Evolutionary conservation across 2,113 vertebrate genomes (phyloP).

Genomic region (Blennius ocellaris): DNA sequence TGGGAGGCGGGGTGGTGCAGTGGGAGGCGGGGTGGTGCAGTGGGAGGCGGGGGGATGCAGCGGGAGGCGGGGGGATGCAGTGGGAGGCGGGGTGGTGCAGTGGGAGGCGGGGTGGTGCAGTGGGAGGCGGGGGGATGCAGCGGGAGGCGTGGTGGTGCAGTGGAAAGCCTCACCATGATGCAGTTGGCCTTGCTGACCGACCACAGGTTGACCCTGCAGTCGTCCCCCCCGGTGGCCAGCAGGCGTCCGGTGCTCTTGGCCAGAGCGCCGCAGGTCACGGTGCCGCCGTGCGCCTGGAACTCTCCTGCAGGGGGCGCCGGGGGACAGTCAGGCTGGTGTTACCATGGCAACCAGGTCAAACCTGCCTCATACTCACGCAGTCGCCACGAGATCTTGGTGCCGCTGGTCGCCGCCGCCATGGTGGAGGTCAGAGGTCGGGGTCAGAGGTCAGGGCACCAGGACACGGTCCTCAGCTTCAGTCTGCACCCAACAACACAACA

Average conservation of each 20-base stretch:
- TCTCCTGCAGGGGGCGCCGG: conserved; percentile 83
- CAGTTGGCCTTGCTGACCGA: conserved; percentile 97
- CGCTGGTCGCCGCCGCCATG: conserved; percentile 87
- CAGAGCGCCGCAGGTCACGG: conserved; percentile 90
- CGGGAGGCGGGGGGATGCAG: too few relatives aligned
- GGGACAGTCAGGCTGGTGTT: background rate
- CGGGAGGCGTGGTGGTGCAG: too few relatives aligned
- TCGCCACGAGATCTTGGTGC: conserved; percentile 93
- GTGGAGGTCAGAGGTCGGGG: background rate
- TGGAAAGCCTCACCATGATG: conserved; percentile 88
- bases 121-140: too few relatives aligned
- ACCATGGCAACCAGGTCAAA: too few relatives aligned
- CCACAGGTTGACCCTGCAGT: conserved; percentile 96
- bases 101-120: too few relatives aligned
- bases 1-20: too few relatives aligned
- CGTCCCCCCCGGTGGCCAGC: conserved; percentile 94
- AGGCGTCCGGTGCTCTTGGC: conserved; percentile 92
- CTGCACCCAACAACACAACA: too few relatives aligned
- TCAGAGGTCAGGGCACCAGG: too few relatives aligned
- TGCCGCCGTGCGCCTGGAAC: conserved; percentile 92
- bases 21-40: too few relatives aligned
- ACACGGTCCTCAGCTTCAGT: too few relatives aligned
- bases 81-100: too few relatives aligned
- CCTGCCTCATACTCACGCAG: conserved; percentile 87
- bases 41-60: too few relatives aligned